These are phyloP conservation scores for Chanos chanos DNA, from an alignment of 2,797 vertebrate species.

Conservation along the genomic window DNA sequence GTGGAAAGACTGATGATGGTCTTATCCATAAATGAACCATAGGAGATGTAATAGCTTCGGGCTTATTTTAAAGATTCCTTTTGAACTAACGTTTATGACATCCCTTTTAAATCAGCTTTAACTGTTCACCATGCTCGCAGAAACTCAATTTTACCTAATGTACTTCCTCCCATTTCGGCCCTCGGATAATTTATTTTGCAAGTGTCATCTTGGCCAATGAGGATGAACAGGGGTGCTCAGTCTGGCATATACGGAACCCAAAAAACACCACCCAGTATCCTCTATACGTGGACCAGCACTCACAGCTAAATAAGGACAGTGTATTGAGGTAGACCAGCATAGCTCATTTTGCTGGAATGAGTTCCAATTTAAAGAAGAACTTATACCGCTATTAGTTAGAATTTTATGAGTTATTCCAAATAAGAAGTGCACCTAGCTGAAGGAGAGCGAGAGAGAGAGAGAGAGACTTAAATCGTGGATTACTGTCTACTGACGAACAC, in stretches of 20 bases:
- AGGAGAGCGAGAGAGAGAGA: conserved; percentile 20
- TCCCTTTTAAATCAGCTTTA: conserved; percentile 64
- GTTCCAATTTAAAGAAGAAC: conserved; percentile 59
- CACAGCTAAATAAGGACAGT: conserved; percentile 19
- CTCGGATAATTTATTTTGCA: conserved; percentile 68
- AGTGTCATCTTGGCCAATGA: conserved; percentile 54
- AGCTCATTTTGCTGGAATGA: conserved; percentile 63
- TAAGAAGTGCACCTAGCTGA: conserved; percentile 65
- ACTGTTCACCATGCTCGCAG: conserved; percentile 59
- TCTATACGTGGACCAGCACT: conserved; percentile 27
- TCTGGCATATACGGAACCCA: conserved; percentile 17
- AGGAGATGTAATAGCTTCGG: conserved; percentile 66
- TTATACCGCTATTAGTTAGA: conserved; percentile 55
- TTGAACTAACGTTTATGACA: conserved; percentile 63
- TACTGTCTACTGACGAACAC: conserved; percentile 51
- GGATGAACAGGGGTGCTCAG: conserved; percentile 38
- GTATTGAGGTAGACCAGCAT: conserved; percentile 6
- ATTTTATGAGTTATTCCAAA: conserved; percentile 59
- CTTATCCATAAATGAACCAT: no score
- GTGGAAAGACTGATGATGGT: conserved; percentile 75
- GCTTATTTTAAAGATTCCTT: conserved; percentile 63
- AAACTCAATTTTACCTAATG: conserved; percentile 50
- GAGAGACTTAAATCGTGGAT: conserved; percentile 1
- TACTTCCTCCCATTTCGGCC: conserved; percentile 51
- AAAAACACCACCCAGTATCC: conserved; percentile 16